These are phyloP conservation scores for Junonia oenone DNA, from an alignment of 2,888 invertebrate species.

Conservation along the genomic window DNA sequence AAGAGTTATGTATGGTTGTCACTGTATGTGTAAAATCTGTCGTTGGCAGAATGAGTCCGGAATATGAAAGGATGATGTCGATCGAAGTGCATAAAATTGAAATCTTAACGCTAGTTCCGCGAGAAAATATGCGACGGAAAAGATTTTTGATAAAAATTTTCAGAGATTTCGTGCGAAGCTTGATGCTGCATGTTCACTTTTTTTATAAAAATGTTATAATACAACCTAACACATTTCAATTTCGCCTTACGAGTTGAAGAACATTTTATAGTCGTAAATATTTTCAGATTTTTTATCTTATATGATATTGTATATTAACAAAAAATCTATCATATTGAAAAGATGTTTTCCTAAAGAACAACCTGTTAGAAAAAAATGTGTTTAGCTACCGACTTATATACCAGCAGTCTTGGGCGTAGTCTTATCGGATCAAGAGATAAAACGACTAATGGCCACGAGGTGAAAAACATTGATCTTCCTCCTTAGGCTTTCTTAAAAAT, in stretches of 20 bases:
- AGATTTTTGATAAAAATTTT: background rate
- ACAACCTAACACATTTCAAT: too few species aligned
- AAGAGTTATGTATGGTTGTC: background rate
- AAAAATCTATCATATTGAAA: background rate
- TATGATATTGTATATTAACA: too few species aligned
- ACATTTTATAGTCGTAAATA: too few species aligned
- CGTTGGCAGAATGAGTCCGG: slow-evolving; percentile 4
- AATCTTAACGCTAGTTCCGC: slow-evolving; percentile 7
- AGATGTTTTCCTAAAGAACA: background rate
- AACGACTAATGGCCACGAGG: slow-evolving; percentile 26
- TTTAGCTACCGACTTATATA: slow-evolving; percentile 4
- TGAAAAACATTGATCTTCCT: slow-evolving; percentile 20
- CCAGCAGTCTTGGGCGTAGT: slow-evolving; percentile 15
- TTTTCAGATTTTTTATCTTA: too few species aligned
- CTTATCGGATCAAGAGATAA: slow-evolving; percentile 28
- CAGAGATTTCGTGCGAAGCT: too few species aligned
- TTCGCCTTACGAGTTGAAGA: too few species aligned
- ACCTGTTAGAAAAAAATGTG: slow-evolving; percentile 4
- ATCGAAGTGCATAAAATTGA: slow-evolving; percentile 16
- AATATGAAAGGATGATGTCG: slow-evolving; percentile 15
- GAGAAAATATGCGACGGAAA: slow-evolving; percentile 1
- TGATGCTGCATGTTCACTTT: too few species aligned
- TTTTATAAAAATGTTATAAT: too few species aligned
- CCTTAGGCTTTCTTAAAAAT: slow-evolving; percentile 15
- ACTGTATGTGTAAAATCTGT: slow-evolving; percentile 1